These are phyloP conservation scores for Drosophila rubida DNA, from an alignment of 2,888 invertebrate genomes.

Conservation along the genomic window DNA sequence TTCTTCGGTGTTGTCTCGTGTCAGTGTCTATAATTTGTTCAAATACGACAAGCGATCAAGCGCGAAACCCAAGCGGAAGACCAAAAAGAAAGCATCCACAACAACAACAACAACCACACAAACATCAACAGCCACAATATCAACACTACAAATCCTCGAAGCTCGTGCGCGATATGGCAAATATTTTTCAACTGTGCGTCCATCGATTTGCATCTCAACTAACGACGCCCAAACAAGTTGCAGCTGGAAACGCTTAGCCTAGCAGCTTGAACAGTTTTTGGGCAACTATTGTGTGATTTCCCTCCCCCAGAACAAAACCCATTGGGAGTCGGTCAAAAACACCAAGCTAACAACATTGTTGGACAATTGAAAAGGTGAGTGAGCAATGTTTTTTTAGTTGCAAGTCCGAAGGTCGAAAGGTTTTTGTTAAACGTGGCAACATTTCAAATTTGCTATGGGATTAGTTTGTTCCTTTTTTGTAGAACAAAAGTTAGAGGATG, in stretches of 20 bases:
- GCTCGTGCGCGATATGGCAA: slow-evolving; percentile 38
- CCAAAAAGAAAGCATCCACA: slow-evolving; percentile 18
- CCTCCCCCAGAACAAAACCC: neutral
- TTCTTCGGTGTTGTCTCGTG: slow-evolving; percentile 78
- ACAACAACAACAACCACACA: neutral
- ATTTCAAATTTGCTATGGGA: too few species aligned
- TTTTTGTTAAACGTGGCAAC: too few species aligned
- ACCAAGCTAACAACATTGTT: slow-evolving; percentile 17
- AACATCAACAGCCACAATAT: neutral
- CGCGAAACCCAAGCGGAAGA: slow-evolving; percentile 51
- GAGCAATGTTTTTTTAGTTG: neutral
- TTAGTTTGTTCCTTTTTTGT: too few species aligned
- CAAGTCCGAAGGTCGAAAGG: too few species aligned
- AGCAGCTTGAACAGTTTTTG: slow-evolving; percentile 38
- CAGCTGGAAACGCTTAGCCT: slow-evolving; percentile 46
- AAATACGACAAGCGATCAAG: slow-evolving; percentile 76
- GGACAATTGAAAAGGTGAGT: slow-evolving; percentile 41
- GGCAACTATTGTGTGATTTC: slow-evolving; percentile 7
- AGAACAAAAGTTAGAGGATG: too few species aligned
- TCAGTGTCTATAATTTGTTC: slow-evolving; percentile 78
- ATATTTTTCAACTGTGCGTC: slow-evolving; percentile 24
- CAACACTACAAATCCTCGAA: slow-evolving; percentile 29
- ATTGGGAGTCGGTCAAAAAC: neutral
- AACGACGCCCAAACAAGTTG: slow-evolving; percentile 19
- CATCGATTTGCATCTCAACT: slow-evolving; percentile 37